phyloP scores from a whole-genome alignment of 2,888 invertebrate species.

The Hypercompe scribonia region DNA sequence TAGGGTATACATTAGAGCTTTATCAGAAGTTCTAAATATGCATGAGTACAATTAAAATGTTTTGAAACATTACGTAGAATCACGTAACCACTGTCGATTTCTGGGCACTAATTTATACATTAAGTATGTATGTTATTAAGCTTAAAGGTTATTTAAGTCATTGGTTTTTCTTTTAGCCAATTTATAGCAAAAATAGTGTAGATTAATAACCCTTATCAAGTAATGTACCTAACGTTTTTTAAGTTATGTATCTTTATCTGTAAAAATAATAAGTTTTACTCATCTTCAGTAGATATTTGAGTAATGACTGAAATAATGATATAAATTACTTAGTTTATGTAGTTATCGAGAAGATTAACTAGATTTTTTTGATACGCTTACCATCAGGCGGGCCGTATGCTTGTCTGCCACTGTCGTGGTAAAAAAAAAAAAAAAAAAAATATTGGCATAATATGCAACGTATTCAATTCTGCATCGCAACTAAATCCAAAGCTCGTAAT shows the following conservation, averaged over 20 bases:
- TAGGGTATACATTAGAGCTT: neutral
- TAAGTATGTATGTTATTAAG: neutral
- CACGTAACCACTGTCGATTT: constrained; percentile 6
- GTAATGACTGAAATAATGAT: too few species aligned
- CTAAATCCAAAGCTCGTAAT: neutral
- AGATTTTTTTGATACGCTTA: too few species aligned
- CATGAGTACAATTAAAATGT: constrained; percentile 10
- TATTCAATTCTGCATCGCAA: neutral
- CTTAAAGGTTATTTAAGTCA: neutral
- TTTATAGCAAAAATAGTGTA: neutral
- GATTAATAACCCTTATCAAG: neutral
- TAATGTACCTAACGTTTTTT: neutral
- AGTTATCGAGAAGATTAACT: neutral
- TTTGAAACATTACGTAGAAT: constrained; percentile 7
- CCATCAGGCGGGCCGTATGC: too few species aligned
- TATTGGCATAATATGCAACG: neutral
- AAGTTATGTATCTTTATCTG: neutral
- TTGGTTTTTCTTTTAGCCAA: neutral
- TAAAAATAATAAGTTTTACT: neutral
- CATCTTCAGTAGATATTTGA: neutral
- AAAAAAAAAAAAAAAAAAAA: too few species aligned
- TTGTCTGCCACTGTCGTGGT: too few species aligned
- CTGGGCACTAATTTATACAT: neutral
- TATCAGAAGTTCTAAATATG: neutral
- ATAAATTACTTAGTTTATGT: too few species aligned